phyloP scores from a whole-genome alignment of 1,140 invertebrate species.

The Cotesia typhae region DNA sequence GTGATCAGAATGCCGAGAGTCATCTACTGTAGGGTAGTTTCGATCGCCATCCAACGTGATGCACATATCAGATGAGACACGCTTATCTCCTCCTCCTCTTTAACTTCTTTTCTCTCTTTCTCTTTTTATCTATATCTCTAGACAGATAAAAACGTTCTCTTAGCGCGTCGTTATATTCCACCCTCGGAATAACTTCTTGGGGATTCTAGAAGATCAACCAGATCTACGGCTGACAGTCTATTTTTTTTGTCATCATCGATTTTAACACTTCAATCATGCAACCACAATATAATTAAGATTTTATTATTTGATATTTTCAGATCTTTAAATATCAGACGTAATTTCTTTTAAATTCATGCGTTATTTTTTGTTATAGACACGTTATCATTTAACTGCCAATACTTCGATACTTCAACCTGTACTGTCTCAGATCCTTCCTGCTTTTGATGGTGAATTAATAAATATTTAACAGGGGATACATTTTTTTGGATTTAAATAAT shows the following conservation, averaged over 20 bases:
- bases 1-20: conserved; percentile 36
- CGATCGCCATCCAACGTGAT: conserved; percentile 42
- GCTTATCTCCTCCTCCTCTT: conserved; percentile 33
- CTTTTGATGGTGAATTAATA: background rate
- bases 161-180: conserved; percentile 24
- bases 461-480: too few relatives aligned
- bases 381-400: too few relatives aligned
- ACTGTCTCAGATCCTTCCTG: too few relatives aligned
- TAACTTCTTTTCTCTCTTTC: too few relatives aligned
- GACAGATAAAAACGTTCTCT: conserved; percentile 27
- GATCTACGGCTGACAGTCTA: conserved; percentile 9
- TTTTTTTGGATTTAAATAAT: too few relatives aligned
- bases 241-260: conserved; percentile 14
- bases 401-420: too few relatives aligned
- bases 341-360: background rate
- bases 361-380: background rate
- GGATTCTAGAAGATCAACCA: conserved; percentile 22
- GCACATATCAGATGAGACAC: conserved; percentile 38
- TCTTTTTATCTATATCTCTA: background rate
- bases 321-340: too few relatives aligned
- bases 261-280: conserved; percentile 10
- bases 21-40: conserved; percentile 31
- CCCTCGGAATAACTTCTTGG: conserved; percentile 9
- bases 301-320: too few relatives aligned
- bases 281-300: background rate